phyloP scores from a whole-genome alignment of 1,140 invertebrate species.

The Adelges cooleyi region DNA sequence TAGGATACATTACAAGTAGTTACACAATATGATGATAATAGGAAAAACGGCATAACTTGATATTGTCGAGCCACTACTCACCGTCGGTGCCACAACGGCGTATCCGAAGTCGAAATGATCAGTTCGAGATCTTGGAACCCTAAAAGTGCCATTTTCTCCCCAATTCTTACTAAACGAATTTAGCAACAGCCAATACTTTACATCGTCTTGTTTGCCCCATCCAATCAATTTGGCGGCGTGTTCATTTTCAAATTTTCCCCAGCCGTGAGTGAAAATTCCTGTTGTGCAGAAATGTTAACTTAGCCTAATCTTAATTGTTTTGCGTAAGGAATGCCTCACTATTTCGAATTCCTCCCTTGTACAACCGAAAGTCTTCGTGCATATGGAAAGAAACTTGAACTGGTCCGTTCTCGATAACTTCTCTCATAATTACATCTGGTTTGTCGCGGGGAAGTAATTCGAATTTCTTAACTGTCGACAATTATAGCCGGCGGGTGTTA shows the following conservation, averaged over 20 bases:
- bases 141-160: slow-evolving; percentile 75
- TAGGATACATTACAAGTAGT: too few relatives aligned
- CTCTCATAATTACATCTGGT: slow-evolving; percentile 9
- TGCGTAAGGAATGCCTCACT: too few relatives aligned
- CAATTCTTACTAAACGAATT: slow-evolving; percentile 87
- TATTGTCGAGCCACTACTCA: slow-evolving; percentile 42
- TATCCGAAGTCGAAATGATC: slow-evolving; percentile 64
- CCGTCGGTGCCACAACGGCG: slow-evolving; percentile 29
- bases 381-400: slow-evolving; percentile 44
- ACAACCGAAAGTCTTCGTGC: slow-evolving; percentile 39
- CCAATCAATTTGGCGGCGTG: slow-evolving; percentile 81
- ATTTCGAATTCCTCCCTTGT: slow-evolving; percentile 35
- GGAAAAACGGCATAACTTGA: too few relatives aligned
- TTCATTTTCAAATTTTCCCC: slow-evolving; percentile 39
- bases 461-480: neutral
- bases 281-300: too few relatives aligned
- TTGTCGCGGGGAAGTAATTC: slow-evolving; percentile 32
- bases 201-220: slow-evolving; percentile 42
- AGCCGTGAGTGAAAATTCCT: too few relatives aligned
- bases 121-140: slow-evolving; percentile 67
- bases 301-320: too few relatives aligned
- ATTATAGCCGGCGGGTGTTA: neutral
- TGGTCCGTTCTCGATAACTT: slow-evolving; percentile 39
- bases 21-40: too few relatives aligned
- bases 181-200: slow-evolving; percentile 74